These are phyloP conservation scores for Hirundo rustica DNA, from an alignment of 2,797 vertebrate species.

Conservation along the genomic window DNA sequence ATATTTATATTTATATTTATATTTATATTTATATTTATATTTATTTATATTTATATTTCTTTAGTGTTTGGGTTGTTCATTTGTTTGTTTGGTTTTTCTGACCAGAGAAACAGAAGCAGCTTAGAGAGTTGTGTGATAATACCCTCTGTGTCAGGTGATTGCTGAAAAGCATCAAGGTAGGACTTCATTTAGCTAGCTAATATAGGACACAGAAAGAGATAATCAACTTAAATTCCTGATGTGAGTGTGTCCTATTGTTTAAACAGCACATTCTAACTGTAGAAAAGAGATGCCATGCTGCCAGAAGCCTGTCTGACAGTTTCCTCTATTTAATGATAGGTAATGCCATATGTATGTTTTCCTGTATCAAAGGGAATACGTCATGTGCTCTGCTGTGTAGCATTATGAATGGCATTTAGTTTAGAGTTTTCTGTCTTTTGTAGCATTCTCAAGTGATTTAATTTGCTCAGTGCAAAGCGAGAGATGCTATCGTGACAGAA, in stretches of 20 bases:
- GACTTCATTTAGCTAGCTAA: background rate
- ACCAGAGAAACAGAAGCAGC: background rate
- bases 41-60: too few species aligned
- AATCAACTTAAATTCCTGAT: background rate
- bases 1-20: too few species aligned
- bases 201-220: background rate
- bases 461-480: constrained; percentile 67
- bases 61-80: too few species aligned
- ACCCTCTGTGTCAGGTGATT: background rate
- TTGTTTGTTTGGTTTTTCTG: background rate
- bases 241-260: background rate
- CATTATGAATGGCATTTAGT: constrained; percentile 70
- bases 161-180: background rate
- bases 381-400: constrained; percentile 65
- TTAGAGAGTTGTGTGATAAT: background rate
- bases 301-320: constrained; percentile 57
- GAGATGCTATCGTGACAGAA: constrained; percentile 69
- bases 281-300: constrained; percentile 14
- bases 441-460: constrained; percentile 69
- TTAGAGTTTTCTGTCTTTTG: constrained; percentile 71
- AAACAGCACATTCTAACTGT: background rate
- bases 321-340: constrained; percentile 53
- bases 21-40: too few species aligned
- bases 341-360: constrained; percentile 67
- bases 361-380: constrained; percentile 60